phyloP scores from a whole-genome alignment of 2,797 vertebrate species.

The Chelon auratus region DNA sequence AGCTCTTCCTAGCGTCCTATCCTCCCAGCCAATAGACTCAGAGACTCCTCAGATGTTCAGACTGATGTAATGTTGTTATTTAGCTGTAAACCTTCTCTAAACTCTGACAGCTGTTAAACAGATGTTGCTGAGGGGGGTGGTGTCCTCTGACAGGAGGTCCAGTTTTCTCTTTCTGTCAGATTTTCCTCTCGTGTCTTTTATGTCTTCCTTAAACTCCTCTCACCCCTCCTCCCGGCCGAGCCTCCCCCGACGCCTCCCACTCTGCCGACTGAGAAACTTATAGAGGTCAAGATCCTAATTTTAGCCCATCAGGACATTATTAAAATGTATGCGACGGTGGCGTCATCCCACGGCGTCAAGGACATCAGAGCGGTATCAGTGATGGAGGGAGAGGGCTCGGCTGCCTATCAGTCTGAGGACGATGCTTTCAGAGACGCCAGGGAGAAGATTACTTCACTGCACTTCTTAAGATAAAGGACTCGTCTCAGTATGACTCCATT shows the following conservation, averaged over 20 bases:
- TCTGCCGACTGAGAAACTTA: constrained; percentile 28
- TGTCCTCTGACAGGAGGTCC: no score
- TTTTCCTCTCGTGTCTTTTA: neutral
- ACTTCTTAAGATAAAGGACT: constrained; percentile 33
- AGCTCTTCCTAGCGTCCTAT: no score
- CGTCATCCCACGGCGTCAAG: constrained; percentile 51
- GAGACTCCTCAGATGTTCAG: no score
- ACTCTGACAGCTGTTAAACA: no score
- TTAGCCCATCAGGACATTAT: constrained; percentile 57
- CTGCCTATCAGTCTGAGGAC: constrained; percentile 30
- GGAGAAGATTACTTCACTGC: constrained; percentile 32
- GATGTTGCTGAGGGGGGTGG: no score
- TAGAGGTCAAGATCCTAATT: constrained; percentile 59
- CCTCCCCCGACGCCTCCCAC: constrained; percentile 1
- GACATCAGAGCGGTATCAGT: constrained; percentile 28
- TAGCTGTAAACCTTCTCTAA: no score
- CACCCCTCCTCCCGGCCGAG: neutral
- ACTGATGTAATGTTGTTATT: no score
- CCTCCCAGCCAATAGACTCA: no score
- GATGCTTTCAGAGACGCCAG: neutral
- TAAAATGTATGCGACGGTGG: constrained; percentile 54
- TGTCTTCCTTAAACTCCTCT: constrained; percentile 21
- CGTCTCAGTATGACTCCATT: constrained; percentile 18
- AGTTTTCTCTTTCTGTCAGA: no score
- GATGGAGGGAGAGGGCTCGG: neutral